Percentiles rank a stretch among this genome's conserved stretches.
Conservation (phyloP, 37 sponge, comb jelly and placozoan species). For the Crambe crambe region DNA sequence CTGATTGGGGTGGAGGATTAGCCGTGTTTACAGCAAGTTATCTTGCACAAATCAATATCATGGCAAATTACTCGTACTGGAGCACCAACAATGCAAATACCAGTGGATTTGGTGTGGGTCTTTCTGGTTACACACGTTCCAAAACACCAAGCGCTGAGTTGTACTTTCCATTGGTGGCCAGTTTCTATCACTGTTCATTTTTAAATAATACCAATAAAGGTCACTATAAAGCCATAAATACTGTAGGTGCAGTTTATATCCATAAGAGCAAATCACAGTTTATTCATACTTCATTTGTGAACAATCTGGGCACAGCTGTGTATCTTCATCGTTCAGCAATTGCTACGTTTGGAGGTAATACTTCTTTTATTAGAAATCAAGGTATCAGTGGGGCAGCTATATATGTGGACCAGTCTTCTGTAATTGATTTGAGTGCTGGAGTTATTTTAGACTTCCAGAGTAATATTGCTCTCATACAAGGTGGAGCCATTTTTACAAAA, state of each 20-base stretch:
- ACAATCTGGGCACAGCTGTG: neutral
- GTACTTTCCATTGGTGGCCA: neutral
- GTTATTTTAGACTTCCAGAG: neutral
- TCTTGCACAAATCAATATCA: neutral
- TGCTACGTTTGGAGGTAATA: neutral
- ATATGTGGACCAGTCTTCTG: neutral
- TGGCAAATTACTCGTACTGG: neutral
- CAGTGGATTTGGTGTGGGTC: neutral
- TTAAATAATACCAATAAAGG: conserved; percentile 2
- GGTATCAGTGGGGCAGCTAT: conserved; percentile 1
- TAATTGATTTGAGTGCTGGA: neutral
- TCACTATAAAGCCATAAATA: neutral
- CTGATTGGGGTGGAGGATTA: neutral
- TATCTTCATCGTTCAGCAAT: neutral
- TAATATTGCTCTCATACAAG: neutral
- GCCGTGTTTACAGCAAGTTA: neutral
- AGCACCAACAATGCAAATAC: conserved; percentile 1
- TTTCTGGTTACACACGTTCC: neutral
- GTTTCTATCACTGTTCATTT: neutral
- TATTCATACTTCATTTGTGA: neutral
- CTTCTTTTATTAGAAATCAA: neutral
- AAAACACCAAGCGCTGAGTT: neutral
- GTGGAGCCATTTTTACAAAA: neutral
- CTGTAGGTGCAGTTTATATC: neutral
- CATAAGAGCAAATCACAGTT: neutral